Conservation (phyloP, 1,140 invertebrate genomes). For the Platyscapa corneri region DNA sequence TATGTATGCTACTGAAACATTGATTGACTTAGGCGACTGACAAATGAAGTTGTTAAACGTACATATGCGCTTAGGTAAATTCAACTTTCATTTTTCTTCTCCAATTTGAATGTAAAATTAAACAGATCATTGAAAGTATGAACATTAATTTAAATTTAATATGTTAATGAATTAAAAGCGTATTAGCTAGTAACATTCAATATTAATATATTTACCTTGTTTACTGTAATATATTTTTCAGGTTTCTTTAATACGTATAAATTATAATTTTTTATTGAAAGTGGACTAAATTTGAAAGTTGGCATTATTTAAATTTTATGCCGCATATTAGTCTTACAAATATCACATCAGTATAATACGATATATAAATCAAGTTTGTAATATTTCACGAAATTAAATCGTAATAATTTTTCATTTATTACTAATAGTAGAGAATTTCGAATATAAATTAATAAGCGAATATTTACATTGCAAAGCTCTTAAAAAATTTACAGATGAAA, state of each 20-base stretch:
- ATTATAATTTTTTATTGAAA: background rate
- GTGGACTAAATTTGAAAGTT: background rate
- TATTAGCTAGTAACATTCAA: background rate
- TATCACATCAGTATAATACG: conserved; percentile 30
- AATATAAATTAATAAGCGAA: background rate
- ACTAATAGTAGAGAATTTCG: background rate
- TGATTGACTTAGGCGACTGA: background rate
- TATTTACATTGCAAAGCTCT: background rate
- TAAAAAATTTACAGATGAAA: background rate
- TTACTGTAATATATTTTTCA: background rate
- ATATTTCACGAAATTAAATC: background rate
- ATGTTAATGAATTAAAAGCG: background rate
- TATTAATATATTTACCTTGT: background rate
- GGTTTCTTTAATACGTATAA: background rate
- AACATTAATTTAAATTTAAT: background rate
- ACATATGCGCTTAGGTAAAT: background rate
- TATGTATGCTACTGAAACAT: background rate
- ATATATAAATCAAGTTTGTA: conserved; percentile 2
- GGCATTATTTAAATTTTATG: background rate
- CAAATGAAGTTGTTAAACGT: background rate
- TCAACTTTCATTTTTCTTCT: background rate
- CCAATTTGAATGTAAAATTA: background rate
- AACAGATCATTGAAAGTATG: background rate
- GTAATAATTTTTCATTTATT: background rate
- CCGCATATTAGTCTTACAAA: conserved; percentile 21